Base-by-base conservation (phyloP, 2,888 invertebrate species). In the Diaphora mendica region DNA sequence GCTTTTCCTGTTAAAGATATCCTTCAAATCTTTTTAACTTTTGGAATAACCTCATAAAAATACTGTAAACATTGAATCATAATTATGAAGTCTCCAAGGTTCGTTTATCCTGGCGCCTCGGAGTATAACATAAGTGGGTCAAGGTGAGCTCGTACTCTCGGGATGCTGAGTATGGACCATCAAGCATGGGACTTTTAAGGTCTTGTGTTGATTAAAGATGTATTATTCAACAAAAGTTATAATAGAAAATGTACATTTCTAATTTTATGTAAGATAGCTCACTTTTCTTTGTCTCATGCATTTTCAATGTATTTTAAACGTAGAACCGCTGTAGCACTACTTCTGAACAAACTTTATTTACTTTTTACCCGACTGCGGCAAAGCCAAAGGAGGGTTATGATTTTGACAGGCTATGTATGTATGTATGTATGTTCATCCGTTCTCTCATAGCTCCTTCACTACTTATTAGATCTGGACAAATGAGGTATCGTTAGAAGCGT, bases 1-100 rank as follows among this genome's bases (percentile, higher is more conserved):
- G 23, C n/a, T n/a, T 1, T 55, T 55, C n/a, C n/a, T 55, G n/a
- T 55, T 55, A 55, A 11, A 59, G 13, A 26, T 15, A 30, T 13
- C 26, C 15, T 15, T 62, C 1, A 62, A 30, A 30, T 30, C 4
- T 62, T 62, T 62, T 62, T 59, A 30, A 4, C 59, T n/a, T 13
- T 30, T 51, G 39, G 15, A 55, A 68, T 68, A 55, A 55, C 17
- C n/a, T 39, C 33, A 71, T 77, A 76, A 84, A 44, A 67, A 15
- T 77, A 70, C 68, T 76, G 70, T 67, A 85, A 83, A 79, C 73
- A 70, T 70, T 83, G 59, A 67, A 72, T 83, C 78, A 85, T 79
- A 73, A 78, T 83, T 78, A 83, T 59, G 42, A 30, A 33, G 33
- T 26, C 23, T 64, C 48, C 55, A 68, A 68, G 68, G 72, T 64